Evolutionary conservation across 2,113 vertebrate genomes (phyloP).

Genomic region (Bettongia penicillata): DNA sequence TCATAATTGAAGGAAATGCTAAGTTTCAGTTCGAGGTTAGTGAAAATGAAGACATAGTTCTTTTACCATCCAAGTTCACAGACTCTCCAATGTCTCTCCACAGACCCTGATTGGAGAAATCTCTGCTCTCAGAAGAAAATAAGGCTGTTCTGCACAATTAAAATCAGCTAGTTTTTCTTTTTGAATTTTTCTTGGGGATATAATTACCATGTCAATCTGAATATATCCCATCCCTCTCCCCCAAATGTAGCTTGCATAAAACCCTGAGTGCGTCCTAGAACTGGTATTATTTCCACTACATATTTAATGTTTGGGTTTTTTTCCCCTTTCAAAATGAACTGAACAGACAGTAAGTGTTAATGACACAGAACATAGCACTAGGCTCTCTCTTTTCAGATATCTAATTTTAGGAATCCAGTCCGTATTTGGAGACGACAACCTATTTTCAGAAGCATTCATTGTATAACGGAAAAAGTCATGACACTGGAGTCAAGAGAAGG

Average conservation of each 20-base stretch:
- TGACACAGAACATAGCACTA: not conserved
- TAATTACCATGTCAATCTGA: not conserved
- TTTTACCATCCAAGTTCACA: not conserved
- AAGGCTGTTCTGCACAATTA: not conserved
- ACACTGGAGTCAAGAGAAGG: not conserved
- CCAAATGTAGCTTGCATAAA: not conserved
- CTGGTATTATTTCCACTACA: not conserved
- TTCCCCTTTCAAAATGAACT: not conserved
- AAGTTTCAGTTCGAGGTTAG: not conserved
- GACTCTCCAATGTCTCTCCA: not conserved
- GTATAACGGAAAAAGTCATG: not conserved
- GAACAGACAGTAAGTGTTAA: not conserved
- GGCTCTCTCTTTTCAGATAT: not conserved
- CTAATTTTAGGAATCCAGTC: not conserved
- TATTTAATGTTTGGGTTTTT: not conserved
- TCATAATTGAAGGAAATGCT: slow-evolving; percentile 4
- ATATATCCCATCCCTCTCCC: not conserved
- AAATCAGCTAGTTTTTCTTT: not conserved
- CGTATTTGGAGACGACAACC: not conserved
- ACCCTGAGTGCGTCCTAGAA: not conserved
- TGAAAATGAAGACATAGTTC: not conserved
- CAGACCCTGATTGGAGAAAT: not conserved
- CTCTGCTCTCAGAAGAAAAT: not conserved
- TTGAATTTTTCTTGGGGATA: not conserved
- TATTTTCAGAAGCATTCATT: not conserved